Evolutionary conservation across 2,888 invertebrate genomes (phyloP).

Genomic region (Orgyia antiqua): DNA sequence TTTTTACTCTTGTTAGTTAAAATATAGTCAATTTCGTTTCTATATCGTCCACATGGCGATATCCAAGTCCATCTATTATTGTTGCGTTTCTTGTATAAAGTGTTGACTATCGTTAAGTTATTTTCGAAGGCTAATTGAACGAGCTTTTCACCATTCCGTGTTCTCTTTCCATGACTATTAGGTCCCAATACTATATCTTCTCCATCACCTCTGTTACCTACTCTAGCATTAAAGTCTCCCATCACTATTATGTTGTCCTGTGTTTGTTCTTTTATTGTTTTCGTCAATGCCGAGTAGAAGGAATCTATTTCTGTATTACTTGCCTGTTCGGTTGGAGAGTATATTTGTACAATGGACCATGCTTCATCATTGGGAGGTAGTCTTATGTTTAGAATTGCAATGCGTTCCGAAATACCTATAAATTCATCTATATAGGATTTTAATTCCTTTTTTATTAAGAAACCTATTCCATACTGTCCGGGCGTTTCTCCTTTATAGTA

Average conservation of each 20-base stretch:
- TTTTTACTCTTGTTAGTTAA: not conserved
- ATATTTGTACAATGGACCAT: constrained; percentile 2
- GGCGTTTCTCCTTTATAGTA: constrained; percentile 2
- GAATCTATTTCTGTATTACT: not conserved
- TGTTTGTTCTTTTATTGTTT: not conserved
- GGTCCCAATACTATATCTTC: not conserved
- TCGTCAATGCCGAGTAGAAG: no score
- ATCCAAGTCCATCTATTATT: no score
- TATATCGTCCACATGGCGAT: not conserved
- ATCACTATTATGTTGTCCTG: no score
- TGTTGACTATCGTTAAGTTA: not conserved
- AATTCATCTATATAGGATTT: constrained; percentile 3
- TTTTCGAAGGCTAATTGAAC: not conserved
- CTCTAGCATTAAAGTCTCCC: no score
- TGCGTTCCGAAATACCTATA: constrained; percentile 5
- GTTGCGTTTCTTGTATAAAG: not conserved
- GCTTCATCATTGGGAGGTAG: constrained; percentile 3
- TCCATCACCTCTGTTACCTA: not conserved
- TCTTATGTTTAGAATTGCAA: constrained; percentile 2
- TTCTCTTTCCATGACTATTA: not conserved
- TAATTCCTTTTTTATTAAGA: constrained; percentile 1
- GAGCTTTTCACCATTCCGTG: not conserved
- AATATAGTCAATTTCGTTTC: constrained; percentile 1
- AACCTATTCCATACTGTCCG: constrained; percentile 6
- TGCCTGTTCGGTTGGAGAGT: constrained; percentile 3